Conservation (phyloP, 2,888 invertebrate genomes). For the Drosophila paranaensis region DNA sequence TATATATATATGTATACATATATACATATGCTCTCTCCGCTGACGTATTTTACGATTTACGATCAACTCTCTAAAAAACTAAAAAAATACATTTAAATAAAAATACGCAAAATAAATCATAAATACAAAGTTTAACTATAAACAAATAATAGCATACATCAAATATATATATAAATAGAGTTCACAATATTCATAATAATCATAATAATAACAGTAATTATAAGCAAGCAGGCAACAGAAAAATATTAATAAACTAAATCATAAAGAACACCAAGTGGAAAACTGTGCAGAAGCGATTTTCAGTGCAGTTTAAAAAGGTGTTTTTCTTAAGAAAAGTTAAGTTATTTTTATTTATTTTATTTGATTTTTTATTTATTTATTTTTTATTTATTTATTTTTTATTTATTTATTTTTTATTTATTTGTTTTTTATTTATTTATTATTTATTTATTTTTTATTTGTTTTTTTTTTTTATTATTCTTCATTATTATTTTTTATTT, state of each 20-base stretch:
- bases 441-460: too few relatives aligned
- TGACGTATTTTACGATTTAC: slow-evolving; percentile 37
- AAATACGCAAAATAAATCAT: slow-evolving; percentile 21
- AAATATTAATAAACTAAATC: slow-evolving; percentile 12
- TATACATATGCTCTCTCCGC: slow-evolving; percentile 9
- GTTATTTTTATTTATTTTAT: too few relatives aligned
- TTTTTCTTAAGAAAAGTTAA: too few relatives aligned
- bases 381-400: too few relatives aligned
- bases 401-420: too few relatives aligned
- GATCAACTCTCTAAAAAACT: slow-evolving; percentile 9
- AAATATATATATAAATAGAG: slow-evolving; percentile 11
- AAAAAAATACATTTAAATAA: neutral
- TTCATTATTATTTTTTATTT: too few relatives aligned
- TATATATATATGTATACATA: neutral
- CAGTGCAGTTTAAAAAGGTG: too few relatives aligned
- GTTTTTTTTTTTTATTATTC: too few relatives aligned
- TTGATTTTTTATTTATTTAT: too few relatives aligned
- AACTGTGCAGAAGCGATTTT: slow-evolving; percentile 25
- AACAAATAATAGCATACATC: slow-evolving; percentile 17
- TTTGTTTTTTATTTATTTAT: neutral
- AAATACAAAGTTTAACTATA: slow-evolving; percentile 28
- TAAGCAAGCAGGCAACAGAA: slow-evolving; percentile 35
- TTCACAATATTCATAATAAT: slow-evolving; percentile 6
- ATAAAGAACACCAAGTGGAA: slow-evolving; percentile 18
- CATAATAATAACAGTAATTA: neutral